phyloP scores from a whole-genome alignment of 2,888 invertebrate genomes.

The Peribatodes rhomboidaria region DNA sequence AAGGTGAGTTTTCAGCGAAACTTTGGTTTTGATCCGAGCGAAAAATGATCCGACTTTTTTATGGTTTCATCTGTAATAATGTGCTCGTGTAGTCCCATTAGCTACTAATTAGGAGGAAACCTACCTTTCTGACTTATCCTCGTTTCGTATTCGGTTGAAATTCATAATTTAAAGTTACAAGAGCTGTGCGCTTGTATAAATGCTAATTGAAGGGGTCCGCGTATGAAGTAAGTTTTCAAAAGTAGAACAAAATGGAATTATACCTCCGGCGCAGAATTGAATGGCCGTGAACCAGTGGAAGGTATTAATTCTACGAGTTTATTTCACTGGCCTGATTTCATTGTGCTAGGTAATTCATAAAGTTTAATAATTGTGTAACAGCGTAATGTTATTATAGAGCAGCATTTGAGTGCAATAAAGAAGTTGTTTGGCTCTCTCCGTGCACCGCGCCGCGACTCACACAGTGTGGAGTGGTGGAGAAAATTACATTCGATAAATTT shows the following conservation, averaged over 20 bases:
- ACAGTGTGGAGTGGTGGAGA: not conserved
- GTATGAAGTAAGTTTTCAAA: constrained; percentile 37
- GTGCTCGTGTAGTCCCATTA: constrained; percentile 64
- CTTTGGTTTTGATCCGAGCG: not conserved
- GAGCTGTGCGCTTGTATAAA: constrained; percentile 41
- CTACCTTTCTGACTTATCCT: constrained; percentile 54
- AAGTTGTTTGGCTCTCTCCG: not conserved
- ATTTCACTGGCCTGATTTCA: too few relatives aligned
- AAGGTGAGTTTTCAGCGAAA: constrained; percentile 24
- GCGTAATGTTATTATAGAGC: too few relatives aligned
- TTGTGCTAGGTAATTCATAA: too few relatives aligned
- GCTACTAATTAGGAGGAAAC: constrained; percentile 62
- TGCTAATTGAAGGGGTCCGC: constrained; percentile 45
- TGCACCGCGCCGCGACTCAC: not conserved
- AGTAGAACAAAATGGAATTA: constrained; percentile 39
- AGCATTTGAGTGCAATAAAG: not conserved
- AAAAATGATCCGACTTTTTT: constrained; percentile 64
- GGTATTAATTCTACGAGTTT: too few relatives aligned
- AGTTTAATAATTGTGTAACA: too few relatives aligned
- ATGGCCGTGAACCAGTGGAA: not conserved
- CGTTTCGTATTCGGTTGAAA: constrained; percentile 46
- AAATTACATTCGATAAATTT: not conserved
- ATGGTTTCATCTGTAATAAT: constrained; percentile 59
- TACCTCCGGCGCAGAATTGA: constrained; percentile 9
- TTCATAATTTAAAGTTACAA: constrained; percentile 52